Evolutionary conservation across 2,888 invertebrate species (phyloP), one percentile per base, ranked within the genome.

Genomic region (Cryptus armator): DNA sequence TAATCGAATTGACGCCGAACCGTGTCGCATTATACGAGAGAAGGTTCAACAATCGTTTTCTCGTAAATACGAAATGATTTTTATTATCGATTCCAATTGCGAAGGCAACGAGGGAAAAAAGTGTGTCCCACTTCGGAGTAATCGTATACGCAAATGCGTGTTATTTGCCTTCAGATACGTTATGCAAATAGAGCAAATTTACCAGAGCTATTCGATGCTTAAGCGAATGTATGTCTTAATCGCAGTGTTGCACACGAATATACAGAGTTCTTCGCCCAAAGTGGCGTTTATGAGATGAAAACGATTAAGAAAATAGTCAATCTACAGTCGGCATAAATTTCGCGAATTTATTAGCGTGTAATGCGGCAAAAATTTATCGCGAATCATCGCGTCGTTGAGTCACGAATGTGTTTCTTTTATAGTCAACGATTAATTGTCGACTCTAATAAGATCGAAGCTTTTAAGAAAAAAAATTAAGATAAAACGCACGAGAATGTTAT

Each of bases 81-180:
- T 19, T 37, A 37, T 7, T 9, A 12, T 56, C 56, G 12, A 24
- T 24, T 37, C 10, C 12, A 19, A 56, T 24, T 12, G 0, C 5
- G 10, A 4, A 68, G 10, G 44, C 48, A 67, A 37, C 7, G 37
- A 2, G 37, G 37, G 9, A 56, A 70, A 74, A 24, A 29, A 51
- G 3, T 48, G 29, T 59, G 70, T 71, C 64, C 80, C 81, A 56
- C 62, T 59, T 53, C 48, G 68, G 46, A 53, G n/a, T 10, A n/a
- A 62, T 80, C 80, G 78, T 59, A 46, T 59, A 51, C 46, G 72
- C 7, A 10, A 62, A 68, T 59, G 51, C 62, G 12, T 43, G 9
- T 68, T 83, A 46, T 74, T 79, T 75, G 75, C 70, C 44, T 56
- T 75, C 12, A 62, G 59, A 62, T 68, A 70, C 48, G 37, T 75